phyloP scores from a whole-genome alignment of 2,113 vertebrate species.

The Willisornis vidua region DNA sequence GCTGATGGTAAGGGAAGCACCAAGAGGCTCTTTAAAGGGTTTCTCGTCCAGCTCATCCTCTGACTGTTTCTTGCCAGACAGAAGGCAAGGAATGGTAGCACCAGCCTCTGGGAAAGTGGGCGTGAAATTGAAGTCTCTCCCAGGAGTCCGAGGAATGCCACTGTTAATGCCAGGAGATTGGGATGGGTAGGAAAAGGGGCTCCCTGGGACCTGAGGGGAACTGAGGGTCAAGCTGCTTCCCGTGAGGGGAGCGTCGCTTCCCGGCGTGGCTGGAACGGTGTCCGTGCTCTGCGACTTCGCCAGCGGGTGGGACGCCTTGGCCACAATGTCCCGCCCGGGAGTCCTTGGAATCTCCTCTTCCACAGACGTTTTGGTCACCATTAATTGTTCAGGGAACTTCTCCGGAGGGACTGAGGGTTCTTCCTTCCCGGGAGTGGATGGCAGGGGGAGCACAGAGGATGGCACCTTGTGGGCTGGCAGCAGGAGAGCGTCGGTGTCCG shows the following conservation, averaged over 20 bases:
- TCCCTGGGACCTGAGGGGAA: conserved; percentile 91
- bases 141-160: conserved; percentile 93
- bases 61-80: conserved; percentile 80
- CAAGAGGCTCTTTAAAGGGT: conserved; percentile 84
- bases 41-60: conserved; percentile 85
- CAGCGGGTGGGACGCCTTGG: conserved; percentile 75
- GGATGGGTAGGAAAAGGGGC: conserved; percentile 94
- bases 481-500: conserved; percentile 66
- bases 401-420: conserved; percentile 67
- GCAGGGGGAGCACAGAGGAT: conserved; percentile 78
- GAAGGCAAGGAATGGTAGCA: conserved; percentile 76
- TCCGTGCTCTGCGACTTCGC: conserved; percentile 91
- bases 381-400: conserved; percentile 59
- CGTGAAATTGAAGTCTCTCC: conserved; percentile 92
- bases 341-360: conserved; percentile 93
- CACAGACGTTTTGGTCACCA: conserved; percentile 72
- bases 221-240: conserved; percentile 87
- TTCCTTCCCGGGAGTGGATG: conserved; percentile 70
- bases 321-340: conserved; percentile 86
- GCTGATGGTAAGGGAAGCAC: conserved; percentile 60
- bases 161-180: conserved; percentile 90
- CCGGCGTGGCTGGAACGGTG: conserved; percentile 86
- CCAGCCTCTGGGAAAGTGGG: conserved; percentile 91
- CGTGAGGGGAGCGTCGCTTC: conserved; percentile 86
- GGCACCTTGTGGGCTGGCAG: conserved; percentile 65